Evolutionary conservation across 2,797 vertebrate genomes (phyloP).

Genomic region (Paratrypauchen microcephalus): DNA sequence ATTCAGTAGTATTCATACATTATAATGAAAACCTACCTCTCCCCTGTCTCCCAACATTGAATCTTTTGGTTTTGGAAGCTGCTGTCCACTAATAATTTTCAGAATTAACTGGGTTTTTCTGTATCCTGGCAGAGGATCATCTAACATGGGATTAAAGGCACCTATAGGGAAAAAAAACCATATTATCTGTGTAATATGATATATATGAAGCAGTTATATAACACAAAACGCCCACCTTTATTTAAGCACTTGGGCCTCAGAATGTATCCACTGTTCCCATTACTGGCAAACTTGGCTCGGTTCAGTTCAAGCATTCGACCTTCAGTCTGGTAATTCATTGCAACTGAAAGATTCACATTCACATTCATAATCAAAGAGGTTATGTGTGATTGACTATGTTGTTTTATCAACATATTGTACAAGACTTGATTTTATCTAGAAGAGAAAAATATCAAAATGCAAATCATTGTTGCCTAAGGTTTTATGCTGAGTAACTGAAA

Average conservation of each 20-base stretch:
- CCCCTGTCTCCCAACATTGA: conserved; percentile 96
- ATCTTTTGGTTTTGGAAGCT: conserved; percentile 94
- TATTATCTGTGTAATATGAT: not conserved
- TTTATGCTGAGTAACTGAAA: not conserved
- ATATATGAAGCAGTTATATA: not conserved
- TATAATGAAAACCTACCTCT: conserved; percentile 76
- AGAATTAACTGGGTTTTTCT: conserved; percentile 90
- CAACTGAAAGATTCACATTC: conserved; percentile 74
- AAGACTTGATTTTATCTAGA: not conserved
- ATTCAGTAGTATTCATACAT: not conserved
- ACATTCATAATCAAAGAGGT: not conserved
- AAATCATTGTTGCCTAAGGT: not conserved
- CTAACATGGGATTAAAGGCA: conserved; percentile 89
- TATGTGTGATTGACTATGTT: not conserved
- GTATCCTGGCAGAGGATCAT: conserved; percentile 87
- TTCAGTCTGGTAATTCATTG: conserved; percentile 95
- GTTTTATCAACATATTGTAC: not conserved
- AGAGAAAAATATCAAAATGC: not conserved
- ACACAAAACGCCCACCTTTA: conserved; percentile 78
- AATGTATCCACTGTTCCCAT: conserved; percentile 92
- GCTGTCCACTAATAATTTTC: conserved; percentile 94
- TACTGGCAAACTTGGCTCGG: conserved; percentile 89
- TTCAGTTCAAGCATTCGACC: conserved; percentile 93
- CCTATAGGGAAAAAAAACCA: conserved; percentile 62
- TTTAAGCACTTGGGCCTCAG: conserved; percentile 91